A percentile compares a stretch with the other conserved stretches of the same genome.
phyloP scores from a whole-genome alignment of 2,113 vertebrate genomes.

The Amia ocellicauda region DNA sequence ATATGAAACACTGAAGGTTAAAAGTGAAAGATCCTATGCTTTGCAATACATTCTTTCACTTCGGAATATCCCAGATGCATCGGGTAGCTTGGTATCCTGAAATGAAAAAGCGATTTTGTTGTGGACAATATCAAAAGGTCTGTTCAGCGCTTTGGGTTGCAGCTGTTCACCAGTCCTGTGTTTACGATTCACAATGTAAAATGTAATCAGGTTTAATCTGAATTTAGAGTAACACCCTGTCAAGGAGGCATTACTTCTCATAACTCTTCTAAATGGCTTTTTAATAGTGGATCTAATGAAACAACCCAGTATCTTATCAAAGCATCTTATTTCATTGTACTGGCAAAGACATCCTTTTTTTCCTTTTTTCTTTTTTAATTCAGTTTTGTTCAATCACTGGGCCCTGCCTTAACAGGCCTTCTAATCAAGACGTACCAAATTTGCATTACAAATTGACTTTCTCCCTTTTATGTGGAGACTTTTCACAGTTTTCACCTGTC shows the following conservation, averaged over 20 bases:
- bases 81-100: too few species aligned
- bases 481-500: background rate
- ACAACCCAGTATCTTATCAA: slow-evolving; percentile 3
- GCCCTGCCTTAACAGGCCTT: background rate
- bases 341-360: background rate
- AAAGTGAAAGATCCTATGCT: too few species aligned
- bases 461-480: background rate
- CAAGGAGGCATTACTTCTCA: slow-evolving; percentile 1
- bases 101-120: too few species aligned
- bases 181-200: too few species aligned
- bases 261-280: slow-evolving; percentile 15
- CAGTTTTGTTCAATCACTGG: too few species aligned
- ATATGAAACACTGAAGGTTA: too few species aligned
- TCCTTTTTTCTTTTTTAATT: too few species aligned
- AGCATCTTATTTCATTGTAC: slow-evolving; percentile 1
- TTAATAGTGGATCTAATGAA: slow-evolving; percentile 12
- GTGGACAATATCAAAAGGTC: too few species aligned
- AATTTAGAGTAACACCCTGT: slow-evolving; percentile 10
- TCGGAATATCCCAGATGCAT: too few species aligned
- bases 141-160: too few species aligned
- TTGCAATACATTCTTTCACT: too few species aligned
- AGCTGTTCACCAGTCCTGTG: too few species aligned
- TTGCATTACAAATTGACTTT: slow-evolving; percentile 1
- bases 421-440: background rate
- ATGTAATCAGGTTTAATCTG: slow-evolving; percentile 10